These are phyloP conservation scores for Scolopax mira DNA, from an alignment of 2,113 vertebrate species.

Conservation along the genomic window DNA sequence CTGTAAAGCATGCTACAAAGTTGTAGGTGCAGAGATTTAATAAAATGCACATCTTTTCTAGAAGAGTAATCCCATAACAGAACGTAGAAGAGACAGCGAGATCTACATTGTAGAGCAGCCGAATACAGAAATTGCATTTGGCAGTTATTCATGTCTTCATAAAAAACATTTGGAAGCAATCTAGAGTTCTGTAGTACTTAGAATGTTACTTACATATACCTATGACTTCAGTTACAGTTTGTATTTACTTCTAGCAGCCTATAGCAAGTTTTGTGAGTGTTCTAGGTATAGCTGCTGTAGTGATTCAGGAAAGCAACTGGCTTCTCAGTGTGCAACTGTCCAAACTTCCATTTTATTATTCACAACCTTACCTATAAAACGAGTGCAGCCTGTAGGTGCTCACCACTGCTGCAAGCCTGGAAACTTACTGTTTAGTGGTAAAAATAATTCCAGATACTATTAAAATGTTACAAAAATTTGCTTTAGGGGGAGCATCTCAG, in stretches of 20 bases:
- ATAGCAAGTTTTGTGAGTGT: neutral
- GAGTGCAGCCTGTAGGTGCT: neutral
- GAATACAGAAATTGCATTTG: neutral
- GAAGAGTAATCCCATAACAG: neutral
- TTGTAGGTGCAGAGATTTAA: neutral
- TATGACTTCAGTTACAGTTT: neutral
- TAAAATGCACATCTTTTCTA: neutral
- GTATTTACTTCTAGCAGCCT: neutral
- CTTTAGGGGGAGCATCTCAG: neutral
- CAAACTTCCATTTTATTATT: neutral
- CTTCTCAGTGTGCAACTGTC: neutral
- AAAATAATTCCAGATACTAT: neutral
- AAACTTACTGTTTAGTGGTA: neutral
- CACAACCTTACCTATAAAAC: neutral
- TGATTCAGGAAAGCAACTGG: neutral
- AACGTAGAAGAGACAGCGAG: neutral
- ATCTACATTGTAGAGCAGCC: neutral
- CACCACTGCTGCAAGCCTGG: neutral
- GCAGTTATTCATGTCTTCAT: neutral
- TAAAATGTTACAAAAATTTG: neutral
- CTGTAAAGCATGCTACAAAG: neutral
- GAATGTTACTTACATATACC: neutral
- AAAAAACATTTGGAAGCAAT: neutral
- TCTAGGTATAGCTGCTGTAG: neutral
- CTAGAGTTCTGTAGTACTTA: neutral